A percentile compares a stretch with the other conserved stretches of the same genome.
phyloP scores from a whole-genome alignment of 2,888 invertebrate genomes.

The Eristalis arbustorum region DNA sequence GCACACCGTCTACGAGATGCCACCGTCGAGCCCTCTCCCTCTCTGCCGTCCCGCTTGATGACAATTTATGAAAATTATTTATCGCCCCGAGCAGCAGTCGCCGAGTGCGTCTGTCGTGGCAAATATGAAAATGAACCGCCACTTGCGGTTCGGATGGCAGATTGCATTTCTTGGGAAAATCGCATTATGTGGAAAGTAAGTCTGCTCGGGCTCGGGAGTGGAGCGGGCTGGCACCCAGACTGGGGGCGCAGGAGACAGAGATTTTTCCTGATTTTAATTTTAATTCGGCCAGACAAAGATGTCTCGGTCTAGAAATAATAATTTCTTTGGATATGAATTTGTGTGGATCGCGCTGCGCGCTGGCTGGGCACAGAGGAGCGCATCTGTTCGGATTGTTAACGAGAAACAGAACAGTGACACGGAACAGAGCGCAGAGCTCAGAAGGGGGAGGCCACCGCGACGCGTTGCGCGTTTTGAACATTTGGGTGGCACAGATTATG shows the following conservation, averaged over 20 bases:
- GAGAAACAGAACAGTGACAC: conserved; percentile 55
- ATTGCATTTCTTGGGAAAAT: conserved; percentile 78
- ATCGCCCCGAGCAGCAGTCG: conserved; percentile 18
- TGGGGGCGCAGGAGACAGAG: conserved; percentile 22
- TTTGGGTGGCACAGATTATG: conserved; percentile 65
- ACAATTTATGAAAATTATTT: conserved; percentile 68
- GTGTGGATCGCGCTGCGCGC: not conserved
- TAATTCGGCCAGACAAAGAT: conserved; percentile 73
- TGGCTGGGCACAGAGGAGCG: conserved; percentile 26
- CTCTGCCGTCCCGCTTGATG: conserved; percentile 16
- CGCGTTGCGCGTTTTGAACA: conserved; percentile 16
- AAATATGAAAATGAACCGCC: conserved; percentile 58
- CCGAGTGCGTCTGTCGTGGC: not conserved
- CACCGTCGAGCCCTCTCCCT: not conserved
- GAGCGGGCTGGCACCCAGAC: conserved; percentile 44
- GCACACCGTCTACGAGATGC: conserved; percentile 52
- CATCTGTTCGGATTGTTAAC: conserved; percentile 65
- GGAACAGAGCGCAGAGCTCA: conserved; percentile 35
- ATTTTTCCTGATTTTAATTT: conserved; percentile 65
- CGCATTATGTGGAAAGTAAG: conserved; percentile 79
- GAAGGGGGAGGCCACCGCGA: not conserved
- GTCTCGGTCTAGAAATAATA: conserved; percentile 77
- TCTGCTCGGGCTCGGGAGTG: conserved; percentile 34
- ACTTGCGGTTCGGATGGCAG: conserved; percentile 74
- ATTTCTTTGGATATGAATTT: conserved; percentile 65